Evolutionary conservation across 2,113 vertebrate genomes (phyloP).

Genomic region (Potamarius usumacintae): DNA sequence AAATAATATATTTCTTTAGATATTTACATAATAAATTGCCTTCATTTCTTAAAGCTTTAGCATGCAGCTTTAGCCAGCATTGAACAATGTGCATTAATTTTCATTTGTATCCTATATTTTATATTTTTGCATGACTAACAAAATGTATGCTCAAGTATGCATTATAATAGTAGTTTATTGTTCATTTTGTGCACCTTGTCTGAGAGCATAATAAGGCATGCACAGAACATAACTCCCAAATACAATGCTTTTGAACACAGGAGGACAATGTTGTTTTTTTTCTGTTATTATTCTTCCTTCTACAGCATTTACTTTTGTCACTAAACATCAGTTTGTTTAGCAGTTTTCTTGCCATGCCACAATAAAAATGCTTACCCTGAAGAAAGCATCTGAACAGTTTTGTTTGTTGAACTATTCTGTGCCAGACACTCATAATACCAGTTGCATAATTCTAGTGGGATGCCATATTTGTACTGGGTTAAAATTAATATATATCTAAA

Average conservation of each 20-base stretch:
- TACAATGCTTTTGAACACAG: background rate
- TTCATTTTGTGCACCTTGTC: conserved; percentile 31
- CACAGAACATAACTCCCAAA: conserved; percentile 20
- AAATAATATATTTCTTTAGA: conserved; percentile 36
- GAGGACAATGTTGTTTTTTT: background rate
- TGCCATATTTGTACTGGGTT: background rate
- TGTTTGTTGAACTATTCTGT: background rate
- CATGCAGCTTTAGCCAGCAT: conserved; percentile 19
- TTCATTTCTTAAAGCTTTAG: conserved; percentile 28
- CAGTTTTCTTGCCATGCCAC: conserved; percentile 11
- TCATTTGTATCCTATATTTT: conserved; percentile 31
- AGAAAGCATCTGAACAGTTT: background rate
- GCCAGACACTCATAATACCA: background rate
- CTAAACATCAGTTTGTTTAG: conserved; percentile 9
- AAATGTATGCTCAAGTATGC: conserved; percentile 17
- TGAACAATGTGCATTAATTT: conserved; percentile 19
- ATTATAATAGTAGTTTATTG: conserved; percentile 17
- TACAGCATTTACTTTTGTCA: conserved; percentile 10
- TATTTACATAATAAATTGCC: conserved; percentile 25
- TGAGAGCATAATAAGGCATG: conserved; percentile 10
- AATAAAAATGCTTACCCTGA: conserved; percentile 26
- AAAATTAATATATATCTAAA: background rate
- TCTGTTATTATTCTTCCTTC: background rate
- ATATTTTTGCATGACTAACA: conserved; percentile 41
- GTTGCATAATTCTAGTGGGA: conserved; percentile 8